Conservation (phyloP, 2,797 vertebrate species). For the Brotogeris chrysoptera region DNA sequence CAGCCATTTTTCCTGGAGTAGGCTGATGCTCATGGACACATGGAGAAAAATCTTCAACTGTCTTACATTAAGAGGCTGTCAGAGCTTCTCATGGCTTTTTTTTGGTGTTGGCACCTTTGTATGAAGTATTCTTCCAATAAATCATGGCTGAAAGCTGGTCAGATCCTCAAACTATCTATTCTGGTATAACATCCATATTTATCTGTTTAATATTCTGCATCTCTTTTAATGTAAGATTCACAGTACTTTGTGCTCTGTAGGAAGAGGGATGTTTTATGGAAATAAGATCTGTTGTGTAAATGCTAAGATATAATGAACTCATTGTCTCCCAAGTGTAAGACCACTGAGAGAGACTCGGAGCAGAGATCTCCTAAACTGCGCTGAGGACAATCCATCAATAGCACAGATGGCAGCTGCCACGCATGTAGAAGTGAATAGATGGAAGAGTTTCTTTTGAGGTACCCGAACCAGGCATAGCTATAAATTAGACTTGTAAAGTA, state of each 20-base stretch:
- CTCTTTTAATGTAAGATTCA: neutral
- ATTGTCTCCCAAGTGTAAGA: slow-evolving; percentile 3
- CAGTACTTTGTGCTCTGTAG: neutral
- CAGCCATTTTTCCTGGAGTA: neutral
- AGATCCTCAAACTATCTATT: neutral
- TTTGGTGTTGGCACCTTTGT: neutral
- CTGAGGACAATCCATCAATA: neutral
- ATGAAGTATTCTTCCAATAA: neutral
- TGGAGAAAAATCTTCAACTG: neutral
- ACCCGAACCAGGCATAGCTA: neutral
- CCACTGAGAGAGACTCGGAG: neutral
- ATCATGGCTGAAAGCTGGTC: neutral
- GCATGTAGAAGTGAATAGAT: neutral
- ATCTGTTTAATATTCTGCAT: neutral
- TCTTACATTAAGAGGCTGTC: neutral
- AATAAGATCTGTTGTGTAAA: neutral
- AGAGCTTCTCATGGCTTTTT: neutral
- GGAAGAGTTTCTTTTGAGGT: slow-evolving; percentile 1
- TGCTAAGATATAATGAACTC: slow-evolving; percentile 21
- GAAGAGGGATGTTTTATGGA: neutral
- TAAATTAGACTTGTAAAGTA: slow-evolving; percentile 1
- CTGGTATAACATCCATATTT: neutral
- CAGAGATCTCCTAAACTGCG: slow-evolving; percentile 13
- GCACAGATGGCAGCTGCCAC: slow-evolving; percentile 4
- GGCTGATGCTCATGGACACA: neutral